These are phyloP conservation scores for Cephalopholis sonnerati DNA, from an alignment of 2,113 vertebrate genomes.

Conservation along the genomic window DNA sequence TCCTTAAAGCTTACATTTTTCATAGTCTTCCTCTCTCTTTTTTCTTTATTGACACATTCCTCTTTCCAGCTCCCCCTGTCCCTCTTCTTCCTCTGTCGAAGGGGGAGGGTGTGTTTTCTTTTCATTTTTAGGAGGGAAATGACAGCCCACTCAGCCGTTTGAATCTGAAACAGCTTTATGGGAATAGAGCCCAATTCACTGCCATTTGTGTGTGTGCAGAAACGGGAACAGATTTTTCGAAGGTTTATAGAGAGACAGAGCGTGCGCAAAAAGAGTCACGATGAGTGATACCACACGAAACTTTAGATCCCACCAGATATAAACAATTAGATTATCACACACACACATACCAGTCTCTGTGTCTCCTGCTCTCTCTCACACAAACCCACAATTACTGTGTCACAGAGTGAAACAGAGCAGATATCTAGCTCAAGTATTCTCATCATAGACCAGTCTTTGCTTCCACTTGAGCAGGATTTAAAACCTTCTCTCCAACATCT, in stretches of 20 bases:
- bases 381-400: constrained; percentile 44
- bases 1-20: not conserved
- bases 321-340: constrained; percentile 54
- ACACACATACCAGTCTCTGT: not conserved
- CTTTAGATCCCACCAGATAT: constrained; percentile 38
- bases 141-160: constrained; percentile 47
- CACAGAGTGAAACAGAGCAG: constrained; percentile 49
- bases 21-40: not conserved
- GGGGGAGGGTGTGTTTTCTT: constrained; percentile 61
- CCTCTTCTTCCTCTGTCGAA: constrained; percentile 20
- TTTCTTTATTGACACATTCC: not conserved
- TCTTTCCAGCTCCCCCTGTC: constrained; percentile 9
- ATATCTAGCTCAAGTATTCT: not conserved
- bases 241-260: not conserved
- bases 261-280: not conserved
- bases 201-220: constrained; percentile 4
- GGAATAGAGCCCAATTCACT: constrained; percentile 18
- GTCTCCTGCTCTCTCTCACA: constrained; percentile 14
- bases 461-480: not conserved
- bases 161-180: constrained; percentile 67
- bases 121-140: constrained; percentile 71
- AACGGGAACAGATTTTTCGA: constrained; percentile 25
- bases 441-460: not conserved
- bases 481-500: not conserved
- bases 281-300: constrained; percentile 62